Percentiles rank a stretch among this genome's conserved stretches.
Conservation (phyloP, 1,140 invertebrate genomes). For the Oncopeltus fasciatus region DNA sequence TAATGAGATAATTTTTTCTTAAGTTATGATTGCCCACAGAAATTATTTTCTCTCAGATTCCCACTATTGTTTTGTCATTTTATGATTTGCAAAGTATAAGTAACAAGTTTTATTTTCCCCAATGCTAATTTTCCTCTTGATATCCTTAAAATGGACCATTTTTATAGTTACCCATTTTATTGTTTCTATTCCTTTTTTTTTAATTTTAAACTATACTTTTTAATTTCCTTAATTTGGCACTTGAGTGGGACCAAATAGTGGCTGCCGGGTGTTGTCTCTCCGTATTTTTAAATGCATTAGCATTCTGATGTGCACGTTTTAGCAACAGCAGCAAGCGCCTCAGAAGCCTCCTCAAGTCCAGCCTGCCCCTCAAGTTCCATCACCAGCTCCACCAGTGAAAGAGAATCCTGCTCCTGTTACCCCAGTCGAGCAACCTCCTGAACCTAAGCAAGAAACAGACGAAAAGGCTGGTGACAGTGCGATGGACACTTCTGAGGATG, state of each 20-base stretch:
- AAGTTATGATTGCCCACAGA: no score
- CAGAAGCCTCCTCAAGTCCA: neutral
- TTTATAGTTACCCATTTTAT: no score
- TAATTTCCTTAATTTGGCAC: no score
- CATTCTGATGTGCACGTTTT: slow-evolving; percentile 4
- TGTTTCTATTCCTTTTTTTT: no score
- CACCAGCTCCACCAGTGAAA: neutral
- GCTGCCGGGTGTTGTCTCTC: slow-evolving; percentile 10
- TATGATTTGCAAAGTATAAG: no score
- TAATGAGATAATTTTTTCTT: no score
- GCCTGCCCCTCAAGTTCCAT: neutral
- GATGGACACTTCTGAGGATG: neutral
- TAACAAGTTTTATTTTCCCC: no score
- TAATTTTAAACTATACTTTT: no score
- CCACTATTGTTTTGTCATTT: no score
- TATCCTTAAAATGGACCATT: no score
- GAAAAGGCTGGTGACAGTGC: neutral
- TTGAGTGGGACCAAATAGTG: slow-evolving; percentile 1
- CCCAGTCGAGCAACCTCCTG: neutral
- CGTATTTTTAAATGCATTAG: slow-evolving; percentile 8
- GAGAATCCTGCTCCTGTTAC: neutral
- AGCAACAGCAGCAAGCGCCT: neutral
- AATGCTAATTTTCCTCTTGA: no score
- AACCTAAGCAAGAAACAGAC: neutral
- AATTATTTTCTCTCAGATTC: no score